Evolutionary conservation across 2,113 vertebrate genomes (phyloP), one percentile per base, ranked within the genome.

Genomic region (Struthidea cinerea): DNA sequence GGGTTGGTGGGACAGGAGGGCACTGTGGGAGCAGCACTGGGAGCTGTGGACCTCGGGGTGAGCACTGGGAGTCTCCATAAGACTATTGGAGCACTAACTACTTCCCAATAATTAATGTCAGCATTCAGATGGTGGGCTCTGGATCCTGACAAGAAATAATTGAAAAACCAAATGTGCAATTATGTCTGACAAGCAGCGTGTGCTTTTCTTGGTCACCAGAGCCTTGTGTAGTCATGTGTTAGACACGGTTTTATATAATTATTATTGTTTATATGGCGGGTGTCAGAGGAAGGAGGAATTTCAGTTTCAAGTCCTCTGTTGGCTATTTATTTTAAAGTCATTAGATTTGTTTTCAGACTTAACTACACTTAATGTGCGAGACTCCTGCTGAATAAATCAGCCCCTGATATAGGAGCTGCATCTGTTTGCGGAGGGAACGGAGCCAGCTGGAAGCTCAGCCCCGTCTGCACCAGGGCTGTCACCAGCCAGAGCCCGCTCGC

Each of bases 341-440:
- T 97, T 97, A 96, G 94, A 85, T 95, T 96, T 97, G 96, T 96
- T 97, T 97, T 96, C 95, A 96, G 95, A 91, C 93, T 96, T 97
- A 96, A 96, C 94, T 96, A 60, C 39, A 46, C 95, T 96, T 97
- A 94, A 95, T 96, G 95, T 95, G 95, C 2, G 85, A 96, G 93
- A 91, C 93, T 96, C 93, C 93, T 68, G 84, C 84, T 96, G 95
- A 96, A 95, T 96, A 94, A 94, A 96, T 96, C 89, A 96, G 91
- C 16, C 91, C 94, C 94, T 95, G 93, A 12, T 89, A 53, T 39
- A 86, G 95, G 96, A 96, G n/a, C 93, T 93, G 94, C 93, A 96
- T 97, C 93, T 96, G 96, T 90, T 91, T 71, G 94, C 0, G 1
- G 82, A 90, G 90, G 95, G 95, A 95, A 92, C 0, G 11, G 82